These are phyloP conservation scores for Scaptomyza reducta DNA, from an alignment of 2,888 invertebrate species.

Conservation along the genomic window DNA sequence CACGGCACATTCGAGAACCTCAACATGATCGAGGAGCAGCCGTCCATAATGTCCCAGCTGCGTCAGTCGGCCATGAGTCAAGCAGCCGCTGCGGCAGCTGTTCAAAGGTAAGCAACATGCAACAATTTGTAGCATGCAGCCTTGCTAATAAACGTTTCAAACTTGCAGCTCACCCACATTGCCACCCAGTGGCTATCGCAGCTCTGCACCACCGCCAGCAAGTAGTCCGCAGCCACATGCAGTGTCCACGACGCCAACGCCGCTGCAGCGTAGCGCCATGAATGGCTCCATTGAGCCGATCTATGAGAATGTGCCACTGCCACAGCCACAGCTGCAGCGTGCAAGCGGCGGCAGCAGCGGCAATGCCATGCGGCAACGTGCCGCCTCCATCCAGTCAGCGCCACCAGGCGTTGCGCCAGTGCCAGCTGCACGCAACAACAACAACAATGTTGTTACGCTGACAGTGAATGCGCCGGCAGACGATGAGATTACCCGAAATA, in stretches of 20 bases:
- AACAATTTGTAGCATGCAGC: not conserved
- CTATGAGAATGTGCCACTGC: conserved; percentile 90
- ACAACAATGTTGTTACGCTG: conserved; percentile 57
- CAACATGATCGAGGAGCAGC: conserved; percentile 85
- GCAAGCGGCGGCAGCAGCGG: conserved; percentile 62
- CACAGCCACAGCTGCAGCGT: conserved; percentile 84
- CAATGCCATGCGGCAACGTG: conserved; percentile 83
- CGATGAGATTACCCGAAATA: conserved; percentile 69
- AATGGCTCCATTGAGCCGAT: conserved; percentile 89
- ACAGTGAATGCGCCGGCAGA: conserved; percentile 55
- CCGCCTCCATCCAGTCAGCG: conserved; percentile 90
- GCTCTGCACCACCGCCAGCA: conserved; percentile 83
- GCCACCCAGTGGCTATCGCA: conserved; percentile 84
- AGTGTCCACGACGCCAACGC: conserved; percentile 63
- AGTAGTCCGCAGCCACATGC: conserved; percentile 84
- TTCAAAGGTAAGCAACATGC: conserved; percentile 59
- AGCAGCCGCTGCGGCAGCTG: conserved; percentile 63
- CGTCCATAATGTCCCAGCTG: conserved; percentile 82
- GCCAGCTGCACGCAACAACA: conserved; percentile 57
- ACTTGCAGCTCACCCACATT: conserved; percentile 80
- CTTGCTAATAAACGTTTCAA: not conserved
- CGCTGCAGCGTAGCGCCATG: conserved; percentile 83
- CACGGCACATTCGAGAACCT: conserved; percentile 91
- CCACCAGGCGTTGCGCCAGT: conserved; percentile 86
- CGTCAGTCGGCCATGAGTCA: conserved; percentile 80